These are phyloP conservation scores for Acleris cristana DNA, from an alignment of 2,888 invertebrate species.

Conservation along the genomic window DNA sequence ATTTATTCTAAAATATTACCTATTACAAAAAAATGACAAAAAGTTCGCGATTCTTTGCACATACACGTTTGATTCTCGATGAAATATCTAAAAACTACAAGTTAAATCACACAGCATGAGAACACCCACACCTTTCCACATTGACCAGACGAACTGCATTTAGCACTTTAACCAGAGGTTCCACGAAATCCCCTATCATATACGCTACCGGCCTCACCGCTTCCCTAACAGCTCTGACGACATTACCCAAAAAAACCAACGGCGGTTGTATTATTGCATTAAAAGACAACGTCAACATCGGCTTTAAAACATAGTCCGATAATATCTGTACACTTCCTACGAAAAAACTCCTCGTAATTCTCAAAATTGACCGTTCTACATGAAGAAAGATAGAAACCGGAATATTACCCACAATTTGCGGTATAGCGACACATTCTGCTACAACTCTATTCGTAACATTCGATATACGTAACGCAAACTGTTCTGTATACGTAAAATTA, in stretches of 20 bases:
- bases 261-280: conserved; percentile 28
- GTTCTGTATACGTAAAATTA: conserved; percentile 13
- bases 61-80: too few relatives aligned
- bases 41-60: too few relatives aligned
- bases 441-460: conserved; percentile 17
- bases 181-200: conserved; percentile 20
- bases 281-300: conserved; percentile 13
- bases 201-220: conserved; percentile 8
- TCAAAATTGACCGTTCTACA: conserved; percentile 15
- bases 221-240: conserved; percentile 10
- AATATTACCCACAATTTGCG: conserved; percentile 5
- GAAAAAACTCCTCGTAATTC: neutral
- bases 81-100: too few relatives aligned
- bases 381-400: conserved; percentile 20
- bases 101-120: conserved; percentile 9
- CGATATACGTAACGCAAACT: conserved; percentile 11
- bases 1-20: too few relatives aligned
- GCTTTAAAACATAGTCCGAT: conserved; percentile 25
- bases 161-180: conserved; percentile 24
- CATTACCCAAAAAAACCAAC: conserved; percentile 22
- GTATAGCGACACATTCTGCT: conserved; percentile 15
- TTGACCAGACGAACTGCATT: conserved; percentile 22
- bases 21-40: too few relatives aligned
- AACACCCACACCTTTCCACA: conserved; percentile 12
- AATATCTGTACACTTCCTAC: conserved; percentile 27